Percentiles rank a stretch among this genome's conserved stretches.
phyloP scores from a whole-genome alignment of 2,113 vertebrate species.

The Thamnophis sirtalis region DNA sequence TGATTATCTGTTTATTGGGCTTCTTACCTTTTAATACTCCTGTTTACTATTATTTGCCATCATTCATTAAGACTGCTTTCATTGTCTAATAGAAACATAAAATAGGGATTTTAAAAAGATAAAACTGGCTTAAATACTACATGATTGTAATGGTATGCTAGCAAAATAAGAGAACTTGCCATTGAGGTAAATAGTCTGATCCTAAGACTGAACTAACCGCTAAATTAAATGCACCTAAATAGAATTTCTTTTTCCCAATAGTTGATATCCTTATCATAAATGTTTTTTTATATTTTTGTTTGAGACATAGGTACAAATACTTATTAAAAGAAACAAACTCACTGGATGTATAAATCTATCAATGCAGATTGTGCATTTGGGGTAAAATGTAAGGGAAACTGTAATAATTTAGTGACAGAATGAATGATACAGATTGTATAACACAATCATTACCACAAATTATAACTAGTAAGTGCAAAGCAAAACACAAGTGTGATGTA shows the following conservation, averaged over 20 bases:
- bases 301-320: background rate
- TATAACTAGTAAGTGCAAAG: background rate
- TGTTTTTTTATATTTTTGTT: background rate
- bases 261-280: background rate
- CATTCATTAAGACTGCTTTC: slow-evolving; percentile 53
- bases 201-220: background rate
- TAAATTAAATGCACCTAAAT: background rate
- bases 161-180: slow-evolving; percentile 11
- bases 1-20: background rate
- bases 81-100: slow-evolving; percentile 52
- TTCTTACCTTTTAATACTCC: slow-evolving; percentile 56
- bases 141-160: slow-evolving; percentile 8
- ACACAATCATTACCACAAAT: background rate
- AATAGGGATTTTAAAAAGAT: slow-evolving; percentile 41
- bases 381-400: background rate
- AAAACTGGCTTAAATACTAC: slow-evolving; percentile 34
- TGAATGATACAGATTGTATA: background rate
- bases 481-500: background rate
- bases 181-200: background rate
- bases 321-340: background rate
- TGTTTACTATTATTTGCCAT: slow-evolving; percentile 36
- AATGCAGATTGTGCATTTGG: background rate
- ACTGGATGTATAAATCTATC: background rate
- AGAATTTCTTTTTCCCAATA: background rate
- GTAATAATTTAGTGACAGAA: background rate